Evolutionary conservation across 2,113 vertebrate species (phyloP), one percentile per base, ranked within the genome.

Genomic region (Cyanoderma ruficeps): DNA sequence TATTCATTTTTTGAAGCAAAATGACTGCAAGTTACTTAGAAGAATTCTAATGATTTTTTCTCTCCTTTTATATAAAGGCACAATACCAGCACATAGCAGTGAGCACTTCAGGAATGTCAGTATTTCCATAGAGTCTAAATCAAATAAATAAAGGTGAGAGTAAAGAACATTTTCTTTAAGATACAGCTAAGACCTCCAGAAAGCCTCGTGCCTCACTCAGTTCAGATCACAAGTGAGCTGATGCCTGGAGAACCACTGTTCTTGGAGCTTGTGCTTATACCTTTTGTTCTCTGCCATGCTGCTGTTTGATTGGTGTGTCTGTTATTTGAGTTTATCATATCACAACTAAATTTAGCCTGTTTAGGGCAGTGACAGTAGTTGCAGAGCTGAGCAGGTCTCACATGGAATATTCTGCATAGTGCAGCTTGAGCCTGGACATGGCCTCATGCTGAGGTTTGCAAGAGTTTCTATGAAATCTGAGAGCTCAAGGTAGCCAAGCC

Each of bases 1-100:
- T 84, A 81, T 90, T 96, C 64, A 46, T 87, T 86, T 97, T 95
- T 94, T 72, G 77, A 91, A 90, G 60, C 35, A 83, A 90, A 90
- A 88, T 78, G 39, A 94, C 6, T 1, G 71, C 71, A 90, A 78
- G 76, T 87, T 92, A 63, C 60, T 88, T 75, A 55, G 49, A 87
- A 89, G 74, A 91, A 93, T 94, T 89, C 91, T 64, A 89, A 89
- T 89, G 28, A 24, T 31, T 93, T 94, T 93, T 77, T 79, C 59
- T 80, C 30, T 88, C 23, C 25, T 77, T 69, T 94, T 14, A 69
- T 64, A 78, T 87, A 79, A 93, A 94, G 79, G 47, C 56, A 77
- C 6, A 14, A 46, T 70, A 56, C n/a, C 75, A 77, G 67, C 53
- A 77, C 21, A 61, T 37, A 85, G 81, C 67, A 65, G 47, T 41